Percentiles rank a stretch among this genome's conserved stretches.
Evolutionary conservation across 2,888 invertebrate genomes (phyloP).

Genomic region (Drosophila anomelani): DNA sequence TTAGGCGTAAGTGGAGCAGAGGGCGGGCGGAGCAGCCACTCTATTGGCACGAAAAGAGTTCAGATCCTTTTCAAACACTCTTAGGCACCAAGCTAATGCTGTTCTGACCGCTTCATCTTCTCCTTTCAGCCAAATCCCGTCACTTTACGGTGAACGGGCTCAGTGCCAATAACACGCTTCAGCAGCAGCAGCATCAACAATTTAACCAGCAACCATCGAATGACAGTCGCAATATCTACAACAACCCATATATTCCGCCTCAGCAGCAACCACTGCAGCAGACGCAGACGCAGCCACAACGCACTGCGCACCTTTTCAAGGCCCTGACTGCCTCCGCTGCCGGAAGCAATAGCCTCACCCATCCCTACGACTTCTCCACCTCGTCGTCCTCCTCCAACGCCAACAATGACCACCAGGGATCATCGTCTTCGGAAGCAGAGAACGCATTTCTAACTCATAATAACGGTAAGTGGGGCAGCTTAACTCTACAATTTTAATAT

Average conservation of each 20-base stretch:
- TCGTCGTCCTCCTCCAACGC: constrained; percentile 75
- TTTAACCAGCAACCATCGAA: constrained; percentile 86
- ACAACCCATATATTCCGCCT: constrained; percentile 85
- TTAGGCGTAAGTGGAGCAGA: constrained; percentile 53
- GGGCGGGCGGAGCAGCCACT: constrained; percentile 16
- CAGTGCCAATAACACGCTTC: constrained; percentile 84
- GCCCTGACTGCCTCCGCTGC: constrained; percentile 73
- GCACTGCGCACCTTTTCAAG: constrained; percentile 79
- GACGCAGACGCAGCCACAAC: constrained; percentile 71
- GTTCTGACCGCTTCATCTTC: constrained; percentile 13
- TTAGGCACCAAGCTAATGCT: constrained; percentile 5
- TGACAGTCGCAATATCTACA: constrained; percentile 86
- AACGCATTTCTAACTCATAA: constrained; percentile 88
- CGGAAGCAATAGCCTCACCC: constrained; percentile 66
- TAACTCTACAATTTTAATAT: background rate
- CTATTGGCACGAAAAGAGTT: constrained; percentile 42
- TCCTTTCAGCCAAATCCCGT: constrained; percentile 89
- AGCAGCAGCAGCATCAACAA: constrained; percentile 82
- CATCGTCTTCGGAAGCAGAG: constrained; percentile 86
- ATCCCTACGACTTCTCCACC: constrained; percentile 82
- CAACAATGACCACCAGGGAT: constrained; percentile 82
- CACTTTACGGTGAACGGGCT: constrained; percentile 88
- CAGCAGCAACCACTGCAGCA: constrained; percentile 75
- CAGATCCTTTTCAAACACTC: constrained; percentile 25
- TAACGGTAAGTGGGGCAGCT: constrained; percentile 83